A percentile compares a stretch with the other conserved stretches of the same genome.
These are phyloP conservation scores for Phylloscopus whistleri DNA, from an alignment of 2,113 vertebrate species.

Conservation along the genomic window DNA sequence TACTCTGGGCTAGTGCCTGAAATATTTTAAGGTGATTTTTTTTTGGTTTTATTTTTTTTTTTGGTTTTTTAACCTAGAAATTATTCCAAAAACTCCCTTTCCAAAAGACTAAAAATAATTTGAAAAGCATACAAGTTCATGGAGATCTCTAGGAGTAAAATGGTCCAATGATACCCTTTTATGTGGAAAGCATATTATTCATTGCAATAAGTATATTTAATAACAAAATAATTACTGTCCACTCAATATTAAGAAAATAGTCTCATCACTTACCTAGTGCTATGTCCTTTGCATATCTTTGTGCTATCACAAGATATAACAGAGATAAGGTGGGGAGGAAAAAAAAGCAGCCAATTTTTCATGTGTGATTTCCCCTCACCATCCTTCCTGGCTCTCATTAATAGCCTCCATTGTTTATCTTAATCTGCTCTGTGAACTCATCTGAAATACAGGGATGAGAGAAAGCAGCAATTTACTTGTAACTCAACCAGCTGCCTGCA, in stretches of 20 bases:
- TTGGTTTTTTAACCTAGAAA: not conserved
- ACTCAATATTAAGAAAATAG: not conserved
- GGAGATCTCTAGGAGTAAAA: not conserved
- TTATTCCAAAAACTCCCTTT: not conserved
- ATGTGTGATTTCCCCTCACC: not conserved
- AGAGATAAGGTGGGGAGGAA: not conserved
- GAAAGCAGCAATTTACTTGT: slow-evolving; percentile 11
- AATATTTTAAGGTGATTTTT: not conserved
- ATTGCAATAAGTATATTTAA: not conserved
- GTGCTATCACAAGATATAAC: not conserved
- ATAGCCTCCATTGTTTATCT: not conserved
- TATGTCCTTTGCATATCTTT: not conserved
- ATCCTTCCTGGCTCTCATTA: slow-evolving; percentile 2
- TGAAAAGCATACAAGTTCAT: not conserved
- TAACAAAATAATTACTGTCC: not conserved
- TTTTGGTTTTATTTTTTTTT: no score
- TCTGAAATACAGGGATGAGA: slow-evolving; percentile 17
- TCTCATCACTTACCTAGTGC: not conserved
- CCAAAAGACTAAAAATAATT: not conserved
- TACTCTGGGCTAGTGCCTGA: not conserved
- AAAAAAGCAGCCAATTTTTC: not conserved
- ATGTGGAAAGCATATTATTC: not conserved
- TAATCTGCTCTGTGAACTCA: not conserved
- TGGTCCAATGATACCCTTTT: not conserved
- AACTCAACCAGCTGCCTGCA: slow-evolving; percentile 25